Percentiles rank a stretch among this genome's conserved stretches.
These are phyloP conservation scores for Crossaster papposus DNA, from an alignment of 53 echinoderm and acorn worm genomes.

Conservation along the genomic window DNA sequence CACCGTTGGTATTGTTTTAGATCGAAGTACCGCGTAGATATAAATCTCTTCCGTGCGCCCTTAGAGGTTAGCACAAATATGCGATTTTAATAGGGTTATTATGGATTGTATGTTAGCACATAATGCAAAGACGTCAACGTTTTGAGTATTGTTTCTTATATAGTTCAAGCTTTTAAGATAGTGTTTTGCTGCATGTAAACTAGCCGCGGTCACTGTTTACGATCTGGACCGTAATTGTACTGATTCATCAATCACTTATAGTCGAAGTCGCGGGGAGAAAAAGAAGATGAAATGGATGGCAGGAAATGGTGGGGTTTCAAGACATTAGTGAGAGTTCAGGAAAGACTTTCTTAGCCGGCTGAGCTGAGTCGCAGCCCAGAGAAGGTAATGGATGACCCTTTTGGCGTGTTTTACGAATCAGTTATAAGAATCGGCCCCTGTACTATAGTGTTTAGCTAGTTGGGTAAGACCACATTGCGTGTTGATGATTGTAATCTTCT, in stretches of 20 bases:
- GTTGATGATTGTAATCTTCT: background rate
- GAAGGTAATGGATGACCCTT: background rate
- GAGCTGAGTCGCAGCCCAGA: background rate
- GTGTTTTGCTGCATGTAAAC: no score
- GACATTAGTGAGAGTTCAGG: background rate
- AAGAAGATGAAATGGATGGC: background rate
- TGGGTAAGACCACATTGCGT: background rate
- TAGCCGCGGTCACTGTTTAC: no score
- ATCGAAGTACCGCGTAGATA: no score
- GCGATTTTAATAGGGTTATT: no score
- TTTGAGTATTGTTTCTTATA: no score
- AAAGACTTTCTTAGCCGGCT: conserved; percentile 1
- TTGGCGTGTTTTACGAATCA: background rate
- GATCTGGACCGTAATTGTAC: background rate
- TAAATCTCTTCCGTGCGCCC: no score
- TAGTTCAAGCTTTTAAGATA: no score
- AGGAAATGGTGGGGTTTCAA: background rate
- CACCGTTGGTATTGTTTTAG: no score
- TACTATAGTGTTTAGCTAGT: background rate
- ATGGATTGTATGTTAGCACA: no score
- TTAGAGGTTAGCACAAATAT: no score
- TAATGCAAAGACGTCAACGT: no score
- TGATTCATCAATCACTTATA: background rate
- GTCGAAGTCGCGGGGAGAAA: background rate
- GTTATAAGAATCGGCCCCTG: background rate